These are phyloP conservation scores for Potorous gilbertii DNA, from an alignment of 2,797 vertebrate species.

Conservation along the genomic window DNA sequence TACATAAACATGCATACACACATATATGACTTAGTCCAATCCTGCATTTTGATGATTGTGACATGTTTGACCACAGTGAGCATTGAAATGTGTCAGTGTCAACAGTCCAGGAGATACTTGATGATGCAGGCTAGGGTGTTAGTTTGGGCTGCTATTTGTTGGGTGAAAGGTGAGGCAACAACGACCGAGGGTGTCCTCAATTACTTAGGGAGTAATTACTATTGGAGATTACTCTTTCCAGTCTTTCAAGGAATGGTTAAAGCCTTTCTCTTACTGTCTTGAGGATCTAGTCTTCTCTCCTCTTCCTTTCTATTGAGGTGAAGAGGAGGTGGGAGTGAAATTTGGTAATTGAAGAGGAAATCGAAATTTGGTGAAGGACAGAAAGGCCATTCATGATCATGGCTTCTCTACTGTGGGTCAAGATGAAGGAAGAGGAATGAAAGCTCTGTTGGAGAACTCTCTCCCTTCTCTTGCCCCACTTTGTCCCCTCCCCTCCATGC, in stretches of 20 bases:
- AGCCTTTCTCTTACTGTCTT: not conserved
- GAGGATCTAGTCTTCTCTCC: not conserved
- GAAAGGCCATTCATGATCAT: not conserved
- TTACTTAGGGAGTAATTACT: not conserved
- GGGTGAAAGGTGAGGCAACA: not conserved
- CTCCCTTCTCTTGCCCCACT: not conserved
- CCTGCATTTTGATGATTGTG: not conserved
- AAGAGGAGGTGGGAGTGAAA: not conserved
- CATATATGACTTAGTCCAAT: not conserved
- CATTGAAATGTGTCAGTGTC: not conserved
- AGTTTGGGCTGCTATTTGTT: not conserved
- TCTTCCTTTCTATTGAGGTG: not conserved
- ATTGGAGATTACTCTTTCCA: not conserved
- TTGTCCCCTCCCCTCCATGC: too few relatives aligned
- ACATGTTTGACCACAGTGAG: not conserved
- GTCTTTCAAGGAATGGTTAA: not conserved
- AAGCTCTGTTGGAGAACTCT: not conserved
- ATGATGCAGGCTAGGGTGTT: not conserved
- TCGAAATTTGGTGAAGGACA: not conserved
- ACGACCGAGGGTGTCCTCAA: not conserved
- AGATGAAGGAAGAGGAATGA: not conserved
- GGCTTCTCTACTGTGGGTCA: not conserved
- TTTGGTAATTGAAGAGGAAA: not conserved
- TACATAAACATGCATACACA: not conserved
- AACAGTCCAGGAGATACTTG: not conserved